Conservation (phyloP, 2,797 vertebrate species). For the Micromesistius poutassou region DNA sequence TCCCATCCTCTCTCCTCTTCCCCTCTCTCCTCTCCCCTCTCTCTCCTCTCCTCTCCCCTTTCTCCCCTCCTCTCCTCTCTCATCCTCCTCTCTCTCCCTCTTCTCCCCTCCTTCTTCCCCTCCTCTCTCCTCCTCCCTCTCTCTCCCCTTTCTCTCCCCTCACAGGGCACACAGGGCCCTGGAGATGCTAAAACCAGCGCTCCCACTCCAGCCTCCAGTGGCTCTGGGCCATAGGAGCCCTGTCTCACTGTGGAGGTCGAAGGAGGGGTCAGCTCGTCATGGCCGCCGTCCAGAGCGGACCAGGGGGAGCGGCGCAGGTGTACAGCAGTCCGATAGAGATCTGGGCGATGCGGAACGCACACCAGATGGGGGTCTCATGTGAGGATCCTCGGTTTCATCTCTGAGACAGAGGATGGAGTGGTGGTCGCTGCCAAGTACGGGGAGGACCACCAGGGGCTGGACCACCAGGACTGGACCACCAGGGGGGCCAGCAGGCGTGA, state of each 20-base stretch:
- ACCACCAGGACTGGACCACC: not conserved
- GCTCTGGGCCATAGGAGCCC: constrained; percentile 25
- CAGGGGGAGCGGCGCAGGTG: not conserved
- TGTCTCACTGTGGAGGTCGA: not conserved
- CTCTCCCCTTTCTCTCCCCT: constrained; percentile 8
- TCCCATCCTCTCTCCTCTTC: not conserved
- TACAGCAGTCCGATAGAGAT: not conserved
- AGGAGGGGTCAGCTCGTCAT: not conserved
- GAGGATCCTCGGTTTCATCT: not conserved
- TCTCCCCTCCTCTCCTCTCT: not conserved
- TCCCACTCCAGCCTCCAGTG: not conserved
- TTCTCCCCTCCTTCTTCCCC: constrained; percentile 6
- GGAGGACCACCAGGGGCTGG: not conserved
- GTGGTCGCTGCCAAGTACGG: not conserved
- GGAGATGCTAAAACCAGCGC: constrained; percentile 3
- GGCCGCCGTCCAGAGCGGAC: not conserved
- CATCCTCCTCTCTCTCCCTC: not conserved
- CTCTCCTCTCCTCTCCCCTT: not conserved
- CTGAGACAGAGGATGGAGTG: not conserved
- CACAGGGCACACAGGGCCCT: constrained; percentile 1
- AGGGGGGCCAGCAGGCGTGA: not conserved
- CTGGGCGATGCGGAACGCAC: not conserved
- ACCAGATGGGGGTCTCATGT: not conserved
- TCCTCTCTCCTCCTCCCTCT: constrained; percentile 8
- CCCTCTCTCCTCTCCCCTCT: not conserved